phyloP scores from a whole-genome alignment of 2,797 vertebrate genomes.

The Gobio occitaniae region DNA sequence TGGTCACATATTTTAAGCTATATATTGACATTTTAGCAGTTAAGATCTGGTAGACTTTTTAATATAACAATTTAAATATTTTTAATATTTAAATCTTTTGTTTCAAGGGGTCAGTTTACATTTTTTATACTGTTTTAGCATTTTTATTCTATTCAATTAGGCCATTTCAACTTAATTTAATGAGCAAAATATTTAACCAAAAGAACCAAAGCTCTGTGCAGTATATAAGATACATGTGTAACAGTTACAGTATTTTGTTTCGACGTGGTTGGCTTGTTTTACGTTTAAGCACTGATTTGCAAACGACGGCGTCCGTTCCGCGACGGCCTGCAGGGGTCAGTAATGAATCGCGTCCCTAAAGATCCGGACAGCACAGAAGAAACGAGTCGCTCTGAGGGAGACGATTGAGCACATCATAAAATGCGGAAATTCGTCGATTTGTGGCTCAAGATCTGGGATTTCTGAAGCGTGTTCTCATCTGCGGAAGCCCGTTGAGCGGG shows the following conservation, averaged over 20 bases:
- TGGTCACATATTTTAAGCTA: too few species aligned
- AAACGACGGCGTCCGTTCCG: background rate
- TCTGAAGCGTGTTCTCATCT: background rate
- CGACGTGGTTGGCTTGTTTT: background rate
- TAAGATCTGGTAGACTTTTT: too few species aligned
- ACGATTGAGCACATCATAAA: too few species aligned
- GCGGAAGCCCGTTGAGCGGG: background rate
- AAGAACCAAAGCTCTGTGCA: background rate
- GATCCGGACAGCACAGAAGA: background rate
- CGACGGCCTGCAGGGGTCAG: background rate
- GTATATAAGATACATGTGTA: background rate
- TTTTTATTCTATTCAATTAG: background rate
- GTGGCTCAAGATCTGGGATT: background rate
- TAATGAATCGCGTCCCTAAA: background rate
- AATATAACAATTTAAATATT: background rate
- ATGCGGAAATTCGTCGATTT: background rate
- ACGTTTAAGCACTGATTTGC: background rate
- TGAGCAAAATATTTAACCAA: background rate
- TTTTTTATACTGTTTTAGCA: background rate
- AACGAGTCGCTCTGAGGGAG: background rate
- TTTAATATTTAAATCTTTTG: background rate
- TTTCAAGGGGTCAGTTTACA: background rate
- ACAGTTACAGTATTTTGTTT: too few species aligned
- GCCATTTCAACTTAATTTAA: too few species aligned
- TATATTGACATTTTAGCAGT: too few species aligned